These are phyloP conservation scores for Ceratotherium simum DNA, from an alignment of 2,113 vertebrate species.

Conservation along the genomic window DNA sequence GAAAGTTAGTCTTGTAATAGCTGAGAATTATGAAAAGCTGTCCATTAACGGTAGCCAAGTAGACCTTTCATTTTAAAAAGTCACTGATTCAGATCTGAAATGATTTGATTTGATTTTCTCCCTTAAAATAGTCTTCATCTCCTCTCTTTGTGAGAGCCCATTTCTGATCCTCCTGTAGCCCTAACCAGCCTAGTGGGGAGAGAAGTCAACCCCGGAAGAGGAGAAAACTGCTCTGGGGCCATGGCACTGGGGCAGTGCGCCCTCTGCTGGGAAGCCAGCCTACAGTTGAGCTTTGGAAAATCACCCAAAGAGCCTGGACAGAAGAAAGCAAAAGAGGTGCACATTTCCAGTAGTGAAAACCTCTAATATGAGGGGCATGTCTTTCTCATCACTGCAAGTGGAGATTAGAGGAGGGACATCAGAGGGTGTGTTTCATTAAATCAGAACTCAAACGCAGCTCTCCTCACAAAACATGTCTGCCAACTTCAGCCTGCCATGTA, in stretches of 20 bases:
- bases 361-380: background rate
- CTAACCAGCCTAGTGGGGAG: background rate
- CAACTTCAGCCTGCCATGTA: background rate
- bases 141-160: background rate
- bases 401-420: background rate
- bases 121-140: constrained; percentile 72
- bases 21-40: constrained; percentile 85
- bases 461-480: constrained; percentile 49
- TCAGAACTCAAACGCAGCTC: background rate
- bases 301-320: background rate
- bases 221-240: background rate
- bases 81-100: constrained; percentile 84
- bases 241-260: rapidly evolving
- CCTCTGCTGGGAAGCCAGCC: background rate
- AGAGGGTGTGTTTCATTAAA: constrained; percentile 28
- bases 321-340: background rate
- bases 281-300: background rate
- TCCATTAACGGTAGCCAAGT: constrained; percentile 82
- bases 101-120: constrained; percentile 83
- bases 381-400: background rate
- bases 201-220: background rate
- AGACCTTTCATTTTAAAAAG: constrained; percentile 87
- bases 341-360: background rate
- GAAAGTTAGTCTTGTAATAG: constrained; percentile 81
- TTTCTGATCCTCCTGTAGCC: background rate